Base-by-base conservation (phyloP, 2,113 vertebrate species). In the Gobius niger region DNA sequence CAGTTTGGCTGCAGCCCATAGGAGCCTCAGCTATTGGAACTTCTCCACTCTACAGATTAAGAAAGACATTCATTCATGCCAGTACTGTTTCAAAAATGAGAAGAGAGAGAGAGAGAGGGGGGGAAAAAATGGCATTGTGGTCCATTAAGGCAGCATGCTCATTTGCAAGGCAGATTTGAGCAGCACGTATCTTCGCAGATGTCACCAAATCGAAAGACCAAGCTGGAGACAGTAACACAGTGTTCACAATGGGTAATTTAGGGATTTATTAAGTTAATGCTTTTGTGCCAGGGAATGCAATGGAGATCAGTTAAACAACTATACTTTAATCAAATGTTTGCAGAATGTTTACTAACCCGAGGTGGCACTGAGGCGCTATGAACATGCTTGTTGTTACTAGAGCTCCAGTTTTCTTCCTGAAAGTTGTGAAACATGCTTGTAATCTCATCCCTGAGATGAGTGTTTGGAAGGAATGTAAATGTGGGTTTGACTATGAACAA, bases 31-130 rank as follows among this genome's bases (percentile, higher is more conserved):
- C 40, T 65, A 52, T 49, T 65, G 52, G 65, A 65, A 56, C 54
- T 62, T 65, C 53, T 74, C 54, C 47, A 60, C n/a, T 6, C 12
- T 16, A 65, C 18, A 56, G 68, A 67, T 44, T 11, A 64, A 70
- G 63, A 54, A 0, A 24, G 7, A 67, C 49, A 50, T 47, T 46
- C 40, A 42, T 19, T 47, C 9, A 50, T 49, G 34, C 47, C 57
- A 72, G 42, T 11, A 51, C 57, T 59, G 47, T 34, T 18, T 40
- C 15, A 56, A 49, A 12, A 50, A 10, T 66, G 46, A 65, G 34
- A 7, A 24, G 44, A 19, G 57, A 52, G 24, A 41, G n/a, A 67
- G 40, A 42, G 7, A 16, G 44, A n/a, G 57, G 46, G 46, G 34
- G n/a, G 63, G 40, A 56, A 40, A 57, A 62, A 42, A 2, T 1